phyloP scores from a whole-genome alignment of 2,113 vertebrate genomes.

The Hystrix cristata region DNA sequence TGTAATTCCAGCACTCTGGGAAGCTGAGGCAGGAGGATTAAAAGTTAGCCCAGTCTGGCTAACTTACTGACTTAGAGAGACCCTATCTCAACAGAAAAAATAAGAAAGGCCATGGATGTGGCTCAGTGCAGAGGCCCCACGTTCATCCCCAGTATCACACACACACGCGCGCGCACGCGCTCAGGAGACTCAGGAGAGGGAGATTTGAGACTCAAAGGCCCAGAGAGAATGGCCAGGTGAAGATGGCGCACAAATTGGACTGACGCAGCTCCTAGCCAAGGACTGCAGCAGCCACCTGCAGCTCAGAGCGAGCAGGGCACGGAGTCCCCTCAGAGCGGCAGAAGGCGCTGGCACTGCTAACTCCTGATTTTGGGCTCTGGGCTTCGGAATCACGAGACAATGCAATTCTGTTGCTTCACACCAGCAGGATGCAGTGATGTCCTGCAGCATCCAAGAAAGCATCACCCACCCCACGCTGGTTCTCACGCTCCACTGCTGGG shows the following conservation, averaged over 20 bases:
- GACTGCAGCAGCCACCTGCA: neutral
- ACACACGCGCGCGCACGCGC: too few species aligned
- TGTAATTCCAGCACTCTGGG: neutral
- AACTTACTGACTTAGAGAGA: neutral
- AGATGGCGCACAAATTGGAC: neutral
- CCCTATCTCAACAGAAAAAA: neutral
- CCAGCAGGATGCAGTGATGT: accelerated
- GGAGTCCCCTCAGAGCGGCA: accelerated
- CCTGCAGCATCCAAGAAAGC: accelerated
- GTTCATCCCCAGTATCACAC: neutral
- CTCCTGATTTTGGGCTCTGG: neutral
- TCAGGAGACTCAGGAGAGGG: neutral
- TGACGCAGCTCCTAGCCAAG: accelerated
- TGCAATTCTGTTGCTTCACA: accelerated
- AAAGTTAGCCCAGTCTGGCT: neutral
- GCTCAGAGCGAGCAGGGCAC: accelerated
- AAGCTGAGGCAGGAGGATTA: neutral
- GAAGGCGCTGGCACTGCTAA: accelerated
- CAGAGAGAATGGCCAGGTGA: neutral
- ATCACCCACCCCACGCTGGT: accelerated
- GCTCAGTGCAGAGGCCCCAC: neutral
- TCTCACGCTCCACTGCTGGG: accelerated
- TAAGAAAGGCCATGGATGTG: neutral
- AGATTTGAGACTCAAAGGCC: neutral
- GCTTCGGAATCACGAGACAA: neutral